Percentiles rank a stretch among this genome's conserved stretches.
These are phyloP conservation scores for Euzophera pinguis DNA, from an alignment of 2,888 invertebrate genomes.

Conservation along the genomic window DNA sequence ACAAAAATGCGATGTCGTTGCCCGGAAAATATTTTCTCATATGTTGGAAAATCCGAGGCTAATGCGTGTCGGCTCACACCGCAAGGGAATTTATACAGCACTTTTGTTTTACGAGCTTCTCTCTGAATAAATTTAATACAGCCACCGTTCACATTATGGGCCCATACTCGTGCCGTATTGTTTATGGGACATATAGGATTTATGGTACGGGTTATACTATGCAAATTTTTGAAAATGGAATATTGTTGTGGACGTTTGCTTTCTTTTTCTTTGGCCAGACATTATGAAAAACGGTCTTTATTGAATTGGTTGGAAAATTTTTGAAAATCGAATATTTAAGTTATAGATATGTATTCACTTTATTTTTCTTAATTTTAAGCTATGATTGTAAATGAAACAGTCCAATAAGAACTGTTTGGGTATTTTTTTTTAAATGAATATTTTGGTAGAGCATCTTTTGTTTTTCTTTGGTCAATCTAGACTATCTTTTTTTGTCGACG, in stretches of 20 bases:
- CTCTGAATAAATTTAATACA: constrained; percentile 57
- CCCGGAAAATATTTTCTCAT: constrained; percentile 73
- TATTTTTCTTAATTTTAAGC: too few relatives aligned
- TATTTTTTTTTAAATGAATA: too few relatives aligned
- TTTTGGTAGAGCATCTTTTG: too few relatives aligned
- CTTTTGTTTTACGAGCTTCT: constrained; percentile 69
- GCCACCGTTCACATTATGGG: constrained; percentile 29
- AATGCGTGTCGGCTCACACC: constrained; percentile 59
- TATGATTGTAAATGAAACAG: too few relatives aligned
- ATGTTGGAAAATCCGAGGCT: constrained; percentile 69
- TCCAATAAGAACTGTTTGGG: too few relatives aligned
- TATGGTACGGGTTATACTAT: neutral
- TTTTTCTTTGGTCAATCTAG: too few relatives aligned
- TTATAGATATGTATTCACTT: too few relatives aligned
- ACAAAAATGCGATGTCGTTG: constrained; percentile 35
- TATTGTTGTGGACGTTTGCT: neutral
- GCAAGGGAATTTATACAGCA: constrained; percentile 61
- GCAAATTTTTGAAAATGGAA: neutral
- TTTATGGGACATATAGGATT: constrained; percentile 5
- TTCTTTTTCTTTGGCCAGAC: neutral
- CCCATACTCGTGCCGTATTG: constrained; percentile 29
- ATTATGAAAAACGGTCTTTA: neutral
- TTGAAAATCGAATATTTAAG: too few relatives aligned
- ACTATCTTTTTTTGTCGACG: too few relatives aligned
- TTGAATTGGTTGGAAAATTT: too few relatives aligned